Base-by-base conservation (phyloP, 35 echinoderm and acorn worm genomes). In the Nesometra sesokonis region DNA sequence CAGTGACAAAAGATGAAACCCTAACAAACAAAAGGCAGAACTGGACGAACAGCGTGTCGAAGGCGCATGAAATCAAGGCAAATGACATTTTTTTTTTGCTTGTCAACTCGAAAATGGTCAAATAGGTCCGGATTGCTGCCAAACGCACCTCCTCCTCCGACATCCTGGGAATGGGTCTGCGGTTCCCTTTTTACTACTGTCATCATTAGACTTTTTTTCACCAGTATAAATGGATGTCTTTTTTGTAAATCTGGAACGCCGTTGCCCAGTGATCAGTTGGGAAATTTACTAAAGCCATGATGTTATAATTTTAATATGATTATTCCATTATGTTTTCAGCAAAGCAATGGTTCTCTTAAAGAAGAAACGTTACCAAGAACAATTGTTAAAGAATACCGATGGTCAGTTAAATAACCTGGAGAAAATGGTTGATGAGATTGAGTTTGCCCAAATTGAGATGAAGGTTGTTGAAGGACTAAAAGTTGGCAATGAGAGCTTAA, bases 351-450 rank as follows among this genome's bases (percentile, higher is more conserved):
- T 89, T 5, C 85, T 97, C 0, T 47, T 97, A 57, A 97, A 94
- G 88, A 97, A 97, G 90, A 97, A 97, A 38, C 86, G 95, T 29
- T 97, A 94, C 57, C 95, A 97, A 88, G 95, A 97, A 46, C 90
- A 91, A 36, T 23, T 97, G 34, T 81, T 97, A 30, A 35, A 85
- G 38, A 97, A 93, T 67, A 97, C 95, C 35, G 95, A 97, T 78
- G 88, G 52, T 36, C 95, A 97, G 78, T 46, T 97, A 34, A 89
- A 93, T 5, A 97, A 94, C 35, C 82, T 97, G 21, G 95, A 97
- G 84, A 89, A 84, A 37, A 91, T 97, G 95, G 93, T 93, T 13
- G 83, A 87, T 0, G 92, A 93, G 80, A 87, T 97, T 67, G 95
- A 97, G 76, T 97, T 97, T 86, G 90, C 95, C n/a, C 95, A 97